phyloP scores from a whole-genome alignment of 2,888 invertebrate genomes.

The Dynastes hyllus region DNA sequence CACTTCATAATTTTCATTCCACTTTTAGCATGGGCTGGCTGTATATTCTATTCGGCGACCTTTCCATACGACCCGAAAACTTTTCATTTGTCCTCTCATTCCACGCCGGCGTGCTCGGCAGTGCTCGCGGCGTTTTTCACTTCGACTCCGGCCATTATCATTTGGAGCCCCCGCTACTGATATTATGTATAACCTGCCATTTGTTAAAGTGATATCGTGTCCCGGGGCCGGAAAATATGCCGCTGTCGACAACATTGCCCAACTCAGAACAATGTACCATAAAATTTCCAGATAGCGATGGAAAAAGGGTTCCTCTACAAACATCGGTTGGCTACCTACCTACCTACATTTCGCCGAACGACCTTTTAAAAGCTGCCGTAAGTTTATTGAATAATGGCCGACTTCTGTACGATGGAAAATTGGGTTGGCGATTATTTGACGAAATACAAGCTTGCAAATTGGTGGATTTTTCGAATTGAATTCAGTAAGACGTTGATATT shows the following conservation, averaged over 20 bases:
- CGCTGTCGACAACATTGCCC: conserved; percentile 35
- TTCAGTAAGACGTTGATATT: no score
- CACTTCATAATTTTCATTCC: neutral
- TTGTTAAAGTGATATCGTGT: conserved; percentile 47
- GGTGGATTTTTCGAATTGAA: no score
- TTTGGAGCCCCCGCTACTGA: conserved; percentile 33
- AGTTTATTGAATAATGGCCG: conserved; percentile 26
- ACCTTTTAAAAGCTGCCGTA: conserved; percentile 6
- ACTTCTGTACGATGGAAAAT: conserved; percentile 20
- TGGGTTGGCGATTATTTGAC: neutral
- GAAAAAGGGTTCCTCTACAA: conserved; percentile 26
- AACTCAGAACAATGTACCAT: conserved; percentile 44
- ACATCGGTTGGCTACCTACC: no score
- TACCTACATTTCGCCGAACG: neutral
- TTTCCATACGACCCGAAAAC: conserved; percentile 26
- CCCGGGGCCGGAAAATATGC: conserved; percentile 40
- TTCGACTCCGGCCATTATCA: conserved; percentile 40
- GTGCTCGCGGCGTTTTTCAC: conserved; percentile 26
- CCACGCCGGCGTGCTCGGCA: neutral
- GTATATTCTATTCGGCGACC: conserved; percentile 38
- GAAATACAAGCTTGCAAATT: no score
- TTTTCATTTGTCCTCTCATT: conserved; percentile 28
- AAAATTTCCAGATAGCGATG: conserved; percentile 44
- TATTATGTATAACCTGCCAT: conserved; percentile 47
- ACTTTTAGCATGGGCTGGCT: conserved; percentile 1